Conservation (phyloP, 2,113 vertebrate genomes). For the Emydura subglobosa region DNA sequence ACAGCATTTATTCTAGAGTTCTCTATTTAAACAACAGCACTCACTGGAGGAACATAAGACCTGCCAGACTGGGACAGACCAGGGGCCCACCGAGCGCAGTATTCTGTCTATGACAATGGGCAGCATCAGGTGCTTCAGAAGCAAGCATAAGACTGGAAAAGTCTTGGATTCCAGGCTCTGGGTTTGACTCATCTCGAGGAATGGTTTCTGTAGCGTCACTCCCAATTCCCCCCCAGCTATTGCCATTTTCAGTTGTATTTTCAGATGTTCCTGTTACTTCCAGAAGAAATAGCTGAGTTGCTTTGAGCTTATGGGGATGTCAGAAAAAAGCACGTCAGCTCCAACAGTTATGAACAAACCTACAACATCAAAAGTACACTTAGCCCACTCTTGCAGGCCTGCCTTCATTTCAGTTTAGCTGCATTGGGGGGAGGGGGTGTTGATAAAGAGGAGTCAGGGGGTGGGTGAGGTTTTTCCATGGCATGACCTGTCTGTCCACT, state of each 20-base stretch:
- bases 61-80: not conserved
- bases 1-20: not conserved
- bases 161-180: not conserved
- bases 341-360: not conserved
- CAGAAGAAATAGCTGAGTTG: not conserved
- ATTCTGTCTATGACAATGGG: not conserved
- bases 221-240: not conserved
- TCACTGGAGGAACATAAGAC: not conserved
- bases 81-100: not conserved
- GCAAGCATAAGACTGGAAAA: not conserved
- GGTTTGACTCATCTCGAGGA: not conserved
- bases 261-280: not conserved
- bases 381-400: not conserved
- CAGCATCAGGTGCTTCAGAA: not conserved
- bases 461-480: not conserved
- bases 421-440: not conserved
- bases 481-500: not conserved
- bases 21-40: not conserved
- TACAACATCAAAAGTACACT: not conserved
- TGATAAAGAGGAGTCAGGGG: not conserved
- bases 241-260: not conserved
- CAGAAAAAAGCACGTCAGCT: not conserved
- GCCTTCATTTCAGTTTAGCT: not conserved
- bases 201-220: not conserved
- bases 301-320: not conserved